Percentiles rank a stretch among this genome's conserved stretches.
phyloP scores from a whole-genome alignment of 92 coral and sea anemone genomes.

The Zoanthus sansibaricus region DNA sequence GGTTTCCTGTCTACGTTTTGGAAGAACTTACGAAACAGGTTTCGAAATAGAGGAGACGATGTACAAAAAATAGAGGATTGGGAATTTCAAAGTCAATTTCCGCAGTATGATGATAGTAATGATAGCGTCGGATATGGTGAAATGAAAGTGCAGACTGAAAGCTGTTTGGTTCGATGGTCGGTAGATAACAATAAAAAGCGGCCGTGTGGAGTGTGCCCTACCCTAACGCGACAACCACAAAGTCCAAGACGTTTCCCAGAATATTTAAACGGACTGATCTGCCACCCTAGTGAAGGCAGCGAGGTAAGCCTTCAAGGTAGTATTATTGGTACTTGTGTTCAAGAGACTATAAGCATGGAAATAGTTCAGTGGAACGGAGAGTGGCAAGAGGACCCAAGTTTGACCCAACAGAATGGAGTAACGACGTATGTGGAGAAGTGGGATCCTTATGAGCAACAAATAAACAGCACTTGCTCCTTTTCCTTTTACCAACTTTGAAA shows the following conservation, averaged over 20 bases:
- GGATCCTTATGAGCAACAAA: constrained; percentile 27
- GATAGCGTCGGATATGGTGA: constrained; percentile 2
- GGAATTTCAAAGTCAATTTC: neutral
- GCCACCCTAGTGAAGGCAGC: constrained; percentile 9
- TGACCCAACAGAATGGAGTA: constrained; percentile 2
- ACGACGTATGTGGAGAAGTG: constrained; percentile 37
- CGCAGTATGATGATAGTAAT: neutral
- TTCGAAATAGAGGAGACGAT: neutral
- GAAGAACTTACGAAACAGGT: neutral
- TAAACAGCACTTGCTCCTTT: constrained; percentile 34
- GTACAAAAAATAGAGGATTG: neutral
- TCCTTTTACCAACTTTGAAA: neutral
- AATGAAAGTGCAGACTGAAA: neutral
- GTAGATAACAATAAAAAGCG: neutral
- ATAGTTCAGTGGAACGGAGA: constrained; percentile 26
- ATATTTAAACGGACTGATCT: constrained; percentile 28
- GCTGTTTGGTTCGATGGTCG: constrained; percentile 20
- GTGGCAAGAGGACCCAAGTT: neutral
- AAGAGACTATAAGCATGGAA: constrained; percentile 25
- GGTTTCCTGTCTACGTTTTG: neutral
- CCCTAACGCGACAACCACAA: constrained; percentile 11
- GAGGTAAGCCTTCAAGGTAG: neutral
- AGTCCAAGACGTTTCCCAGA: constrained; percentile 40
- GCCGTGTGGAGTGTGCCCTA: constrained; percentile 38
- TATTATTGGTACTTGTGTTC: neutral